A percentile compares a stretch with the other conserved stretches of the same genome.
These are phyloP conservation scores for Chondrosia reniformis DNA, from an alignment of 37 sponge, comb jelly and placozoan species.

Conservation along the genomic window DNA sequence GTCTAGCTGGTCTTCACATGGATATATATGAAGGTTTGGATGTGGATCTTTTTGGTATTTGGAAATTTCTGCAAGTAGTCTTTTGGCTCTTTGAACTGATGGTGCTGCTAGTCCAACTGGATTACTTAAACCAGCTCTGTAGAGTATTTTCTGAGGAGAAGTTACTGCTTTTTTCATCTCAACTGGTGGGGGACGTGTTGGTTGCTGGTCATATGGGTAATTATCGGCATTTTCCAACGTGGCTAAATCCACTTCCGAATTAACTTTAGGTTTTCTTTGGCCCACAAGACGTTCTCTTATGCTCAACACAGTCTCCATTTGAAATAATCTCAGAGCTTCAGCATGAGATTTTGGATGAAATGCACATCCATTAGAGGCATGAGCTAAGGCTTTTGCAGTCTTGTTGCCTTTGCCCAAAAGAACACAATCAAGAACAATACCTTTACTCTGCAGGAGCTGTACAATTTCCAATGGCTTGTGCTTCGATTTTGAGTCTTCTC, in stretches of 20 bases:
- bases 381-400: conserved; percentile 20
- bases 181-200: conserved; percentile 8
- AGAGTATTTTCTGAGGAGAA: not conserved
- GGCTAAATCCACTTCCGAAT: not conserved
- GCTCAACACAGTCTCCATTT: conserved; percentile 21
- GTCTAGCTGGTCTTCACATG: conserved; percentile 13
- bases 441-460: not conserved
- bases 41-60: conserved; percentile 7
- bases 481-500: conserved; percentile 1
- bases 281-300: conserved; percentile 1
- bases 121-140: not conserved
- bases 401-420: conserved; percentile 19
- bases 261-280: not conserved
- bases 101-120: not conserved
- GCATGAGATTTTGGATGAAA: not conserved
- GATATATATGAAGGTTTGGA: conserved; percentile 24
- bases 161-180: conserved; percentile 13
- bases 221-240: not conserved
- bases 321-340: conserved; percentile 4
- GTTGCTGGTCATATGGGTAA: conserved; percentile 15
- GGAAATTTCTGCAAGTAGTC: not conserved
- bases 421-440: conserved; percentile 17
- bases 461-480: not conserved
- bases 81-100: not conserved
- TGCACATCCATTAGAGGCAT: conserved; percentile 27